Conservation (phyloP, 2,797 vertebrate species). For the Darevskia nairensis region DNA sequence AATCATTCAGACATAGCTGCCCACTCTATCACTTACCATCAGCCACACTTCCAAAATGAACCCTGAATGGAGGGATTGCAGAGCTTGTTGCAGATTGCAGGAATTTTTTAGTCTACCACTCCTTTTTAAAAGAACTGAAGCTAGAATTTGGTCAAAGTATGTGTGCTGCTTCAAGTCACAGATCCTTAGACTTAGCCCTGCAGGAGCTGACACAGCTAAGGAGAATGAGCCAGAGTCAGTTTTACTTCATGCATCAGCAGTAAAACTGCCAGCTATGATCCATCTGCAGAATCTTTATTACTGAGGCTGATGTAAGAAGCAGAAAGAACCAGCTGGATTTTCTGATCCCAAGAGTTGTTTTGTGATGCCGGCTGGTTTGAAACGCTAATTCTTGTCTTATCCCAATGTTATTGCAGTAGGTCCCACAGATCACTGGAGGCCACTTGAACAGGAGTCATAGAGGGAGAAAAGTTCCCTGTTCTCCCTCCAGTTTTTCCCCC, state of each 20-base stretch:
- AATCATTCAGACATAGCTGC: neutral
- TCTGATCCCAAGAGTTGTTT: constrained; percentile 19
- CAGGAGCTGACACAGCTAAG: constrained; percentile 65
- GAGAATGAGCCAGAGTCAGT: constrained; percentile 61
- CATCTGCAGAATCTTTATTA: constrained; percentile 66
- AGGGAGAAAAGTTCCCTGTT: neutral
- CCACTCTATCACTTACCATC: neutral
- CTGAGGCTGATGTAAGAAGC: constrained; percentile 59
- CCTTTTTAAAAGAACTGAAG: constrained; percentile 32
- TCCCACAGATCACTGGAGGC: constrained; percentile 44
- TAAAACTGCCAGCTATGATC: constrained; percentile 54
- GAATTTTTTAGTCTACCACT: constrained; percentile 12
- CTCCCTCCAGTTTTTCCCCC: neutral
- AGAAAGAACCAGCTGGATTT: constrained; percentile 63
- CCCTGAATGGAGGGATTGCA: neutral
- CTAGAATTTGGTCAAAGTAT: constrained; percentile 46
- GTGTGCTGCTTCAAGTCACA: constrained; percentile 48
- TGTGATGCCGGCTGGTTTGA: constrained; percentile 44
- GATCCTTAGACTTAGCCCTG: constrained; percentile 59
- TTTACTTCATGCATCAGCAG: constrained; percentile 71
- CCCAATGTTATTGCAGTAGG: constrained; percentile 24
- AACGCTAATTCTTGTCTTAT: neutral
- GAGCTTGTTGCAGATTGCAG: neutral
- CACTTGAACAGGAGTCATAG: constrained; percentile 21
- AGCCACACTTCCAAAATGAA: neutral